Base-by-base conservation (phyloP, 2,113 vertebrate species). In the Gopherus evgoodei region DNA sequence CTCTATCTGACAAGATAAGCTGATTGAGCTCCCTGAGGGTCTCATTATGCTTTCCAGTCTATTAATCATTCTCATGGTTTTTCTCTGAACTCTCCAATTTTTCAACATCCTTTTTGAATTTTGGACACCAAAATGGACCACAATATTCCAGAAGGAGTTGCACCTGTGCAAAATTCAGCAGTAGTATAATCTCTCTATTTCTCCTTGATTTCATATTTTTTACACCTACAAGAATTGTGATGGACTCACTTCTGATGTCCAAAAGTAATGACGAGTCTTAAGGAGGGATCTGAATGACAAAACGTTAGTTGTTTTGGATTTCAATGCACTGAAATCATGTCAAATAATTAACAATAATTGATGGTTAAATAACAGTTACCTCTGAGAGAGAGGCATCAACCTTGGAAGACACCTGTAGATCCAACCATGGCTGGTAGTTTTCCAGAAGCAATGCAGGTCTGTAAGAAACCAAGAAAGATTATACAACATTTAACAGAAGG, bases 401-500 rank as follows among this genome's bases (percentile, higher is more conserved):
- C 86, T 99, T 99, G 17, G 99, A 99, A 88, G 98, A 97, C 87
- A 99, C 98, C 96, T 99, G 99, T 87, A 99, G 97, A 95, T 99
- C 99, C 97, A 99, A 90, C 99, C 99, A 99, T 0, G 99, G 99
- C 95, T 99, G 99, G 91, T 99, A 99, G 98, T 99, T 99, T 97
- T 99, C 99, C 82, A 99, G 97, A 11, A 99, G 98, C 89, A 99
- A 98, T 17, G 98, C 98, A 62, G 98, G 98, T 89, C 99, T 99
- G 94, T 75, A 94, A 94, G 89, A 25, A 91, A 92, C 49, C 79
- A 44, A 93, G 87, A 94, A 25, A 78, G 4, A 22, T 49, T 19
- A 88, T 6, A 5, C 22, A 87, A 88, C 1, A 25, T 11, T 42
- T 47, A 81, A 35, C 0, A 25, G 4, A 25, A 79, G 14, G 17